phyloP scores from a whole-genome alignment of 2,797 vertebrate genomes.

The Martes flavigula region DNA sequence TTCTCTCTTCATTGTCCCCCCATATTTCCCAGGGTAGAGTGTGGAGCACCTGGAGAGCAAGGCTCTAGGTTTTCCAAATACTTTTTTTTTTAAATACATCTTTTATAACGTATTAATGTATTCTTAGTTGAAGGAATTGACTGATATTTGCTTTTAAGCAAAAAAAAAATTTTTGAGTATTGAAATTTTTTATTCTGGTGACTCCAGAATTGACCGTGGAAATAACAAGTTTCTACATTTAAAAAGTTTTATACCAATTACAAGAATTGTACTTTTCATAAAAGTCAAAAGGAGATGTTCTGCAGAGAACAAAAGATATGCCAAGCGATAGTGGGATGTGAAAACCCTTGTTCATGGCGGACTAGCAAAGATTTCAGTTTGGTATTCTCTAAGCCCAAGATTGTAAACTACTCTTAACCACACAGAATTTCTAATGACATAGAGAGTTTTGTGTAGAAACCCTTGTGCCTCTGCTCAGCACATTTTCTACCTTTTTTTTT shows the following conservation, averaged over 20 bases:
- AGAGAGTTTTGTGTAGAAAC: slow-evolving; percentile 74
- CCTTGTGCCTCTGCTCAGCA: slow-evolving; percentile 83
- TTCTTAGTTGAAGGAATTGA: slow-evolving; percentile 42
- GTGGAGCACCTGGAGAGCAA: background rate
- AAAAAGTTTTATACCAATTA: slow-evolving; percentile 30
- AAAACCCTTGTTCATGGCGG: slow-evolving; percentile 52
- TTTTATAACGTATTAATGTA: slow-evolving; percentile 36
- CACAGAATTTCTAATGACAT: slow-evolving; percentile 73
- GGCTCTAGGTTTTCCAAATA: background rate
- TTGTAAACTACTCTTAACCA: slow-evolving; percentile 72
- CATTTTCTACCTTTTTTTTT: slow-evolving; percentile 62
- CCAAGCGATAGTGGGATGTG: slow-evolving; percentile 39
- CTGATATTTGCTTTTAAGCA: slow-evolving; percentile 69
- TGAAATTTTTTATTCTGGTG: background rate
- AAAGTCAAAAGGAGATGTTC: slow-evolving; percentile 48
- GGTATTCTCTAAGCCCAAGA: slow-evolving; percentile 63
- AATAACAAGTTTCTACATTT: slow-evolving; percentile 40
- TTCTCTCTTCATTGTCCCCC: background rate
- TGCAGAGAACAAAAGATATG: slow-evolving; percentile 48
- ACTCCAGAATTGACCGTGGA: background rate
- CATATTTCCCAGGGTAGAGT: background rate
- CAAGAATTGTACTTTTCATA: slow-evolving; percentile 11
- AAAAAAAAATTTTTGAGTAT: background rate
- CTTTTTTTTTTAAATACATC: background rate
- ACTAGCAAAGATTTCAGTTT: slow-evolving; percentile 52